Evolutionary conservation across 2,888 invertebrate species (phyloP).

Genomic region (Caenorhabditis uteleia): DNA sequence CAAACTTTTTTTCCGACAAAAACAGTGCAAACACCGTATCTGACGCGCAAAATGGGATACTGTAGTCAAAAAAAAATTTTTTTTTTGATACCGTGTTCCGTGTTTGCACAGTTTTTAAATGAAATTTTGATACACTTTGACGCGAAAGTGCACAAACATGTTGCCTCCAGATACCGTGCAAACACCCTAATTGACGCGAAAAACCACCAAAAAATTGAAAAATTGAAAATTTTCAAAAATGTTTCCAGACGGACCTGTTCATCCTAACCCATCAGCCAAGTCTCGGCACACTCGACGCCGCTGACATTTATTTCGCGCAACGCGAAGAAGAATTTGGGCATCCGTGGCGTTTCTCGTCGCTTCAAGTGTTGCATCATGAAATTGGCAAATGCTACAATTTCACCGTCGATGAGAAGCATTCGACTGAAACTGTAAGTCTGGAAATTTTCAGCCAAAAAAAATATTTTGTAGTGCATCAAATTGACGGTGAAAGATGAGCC

Average conservation of each 20-base stretch:
- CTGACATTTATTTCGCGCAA: constrained; percentile 14
- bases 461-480: neutral
- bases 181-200: too few relatives aligned
- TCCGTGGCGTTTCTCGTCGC: constrained; percentile 15
- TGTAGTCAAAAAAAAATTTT: too few relatives aligned
- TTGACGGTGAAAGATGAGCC: constrained; percentile 7
- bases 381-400: constrained; percentile 28
- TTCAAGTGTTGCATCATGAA: constrained; percentile 21
- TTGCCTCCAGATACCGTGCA: too few relatives aligned
- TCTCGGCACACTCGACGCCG: constrained; percentile 13
- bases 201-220: too few relatives aligned
- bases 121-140: too few relatives aligned
- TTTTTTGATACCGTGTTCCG: too few relatives aligned
- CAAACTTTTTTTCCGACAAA: too few relatives aligned
- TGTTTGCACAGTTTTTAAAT: too few relatives aligned
- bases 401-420: constrained; percentile 9
- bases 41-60: too few relatives aligned
- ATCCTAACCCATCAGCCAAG: constrained; percentile 31
- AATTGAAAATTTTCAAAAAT: too few relatives aligned
- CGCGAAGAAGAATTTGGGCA: constrained; percentile 12
- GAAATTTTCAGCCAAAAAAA: neutral
- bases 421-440: constrained; percentile 1
- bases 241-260: constrained; percentile 30
- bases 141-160: neutral
- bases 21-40: too few relatives aligned